Base-by-base conservation (phyloP, 2,888 invertebrate species). In the Tinea trinotella region DNA sequence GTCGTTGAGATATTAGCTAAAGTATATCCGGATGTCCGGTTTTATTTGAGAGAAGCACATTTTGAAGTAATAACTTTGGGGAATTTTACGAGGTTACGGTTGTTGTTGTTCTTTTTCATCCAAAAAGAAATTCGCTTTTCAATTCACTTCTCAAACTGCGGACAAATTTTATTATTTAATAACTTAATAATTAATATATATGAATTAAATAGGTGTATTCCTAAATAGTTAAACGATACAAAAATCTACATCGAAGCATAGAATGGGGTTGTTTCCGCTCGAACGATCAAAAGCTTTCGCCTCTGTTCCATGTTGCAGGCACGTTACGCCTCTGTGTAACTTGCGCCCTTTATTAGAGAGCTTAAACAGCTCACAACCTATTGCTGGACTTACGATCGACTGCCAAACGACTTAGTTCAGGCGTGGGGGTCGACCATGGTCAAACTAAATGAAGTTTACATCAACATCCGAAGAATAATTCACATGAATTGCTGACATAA, bases 21-120 rank as follows among this genome's bases (percentile, higher is more conserved):
- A 40, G 15, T 40, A 40, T 12, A 30, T 40, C 40, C 40, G 40
- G 13, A 15, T 40, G 40, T 40, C 40, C 40, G 40, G 40, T 40
- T 40, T 40, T 40, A 40, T 40, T 15, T 40, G 12, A 15, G 12
- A 40, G n/a, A 40, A 40, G 40, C 40, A 40, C 40, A 40, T 4
- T 40, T 35, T 15, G 13, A n/a, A 40, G 40, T 12, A 40, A 40
- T 40, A 40, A 40, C 13, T 40, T n/a, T 5, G 13, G 40, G 40
- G 13, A 13, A 40, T 40, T 40, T 40, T 40, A 40, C 13, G 40
- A 40, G 13, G 40, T 40, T 40, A 40, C 40, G 12, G 13, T 40
- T 40, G 40, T 40, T 40, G 40, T 40, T 40, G 40, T 13, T 40
- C 15, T 15, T 40, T 35, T 35, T 35, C n/a, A 12, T 7, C 35